Evolutionary conservation across 1,140 invertebrate genomes (phyloP).

Genomic region (Euborellia annulipes): DNA sequence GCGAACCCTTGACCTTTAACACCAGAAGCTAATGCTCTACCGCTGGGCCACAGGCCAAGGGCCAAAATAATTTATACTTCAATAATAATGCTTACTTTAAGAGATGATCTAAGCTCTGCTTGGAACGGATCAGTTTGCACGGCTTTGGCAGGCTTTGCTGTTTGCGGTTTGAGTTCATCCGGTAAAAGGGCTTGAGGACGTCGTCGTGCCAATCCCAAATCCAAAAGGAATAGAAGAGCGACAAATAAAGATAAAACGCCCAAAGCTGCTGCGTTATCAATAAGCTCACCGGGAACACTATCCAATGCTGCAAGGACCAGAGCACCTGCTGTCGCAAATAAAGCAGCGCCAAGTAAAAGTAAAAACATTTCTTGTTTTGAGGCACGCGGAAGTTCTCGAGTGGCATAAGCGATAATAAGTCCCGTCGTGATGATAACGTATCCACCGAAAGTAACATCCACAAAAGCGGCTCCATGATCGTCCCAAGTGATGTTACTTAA

Average conservation of each 20-base stretch:
- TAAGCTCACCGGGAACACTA: slow-evolving; percentile 42
- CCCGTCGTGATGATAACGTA: slow-evolving; percentile 53
- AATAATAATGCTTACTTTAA: no score
- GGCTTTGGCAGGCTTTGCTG: no score
- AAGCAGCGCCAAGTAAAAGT: slow-evolving; percentile 44
- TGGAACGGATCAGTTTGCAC: no score
- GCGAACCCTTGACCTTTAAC: no score
- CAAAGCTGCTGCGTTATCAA: slow-evolving; percentile 52
- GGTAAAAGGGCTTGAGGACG: no score
- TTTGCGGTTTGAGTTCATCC: no score
- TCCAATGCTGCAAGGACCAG: slow-evolving; percentile 51
- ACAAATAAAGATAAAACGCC: slow-evolving; percentile 48
- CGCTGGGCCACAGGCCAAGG: no score
- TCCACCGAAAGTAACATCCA: slow-evolving; percentile 41
- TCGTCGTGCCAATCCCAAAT: slow-evolving; percentile 37
- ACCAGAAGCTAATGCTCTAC: no score
- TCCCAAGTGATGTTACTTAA: slow-evolving; percentile 55
- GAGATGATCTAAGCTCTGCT: no score
- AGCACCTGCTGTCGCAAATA: slow-evolving; percentile 48
- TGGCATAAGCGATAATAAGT: slow-evolving; percentile 42
- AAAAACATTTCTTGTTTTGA: slow-evolving; percentile 44
- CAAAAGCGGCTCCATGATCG: slow-evolving; percentile 37
- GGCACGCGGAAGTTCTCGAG: slow-evolving; percentile 40
- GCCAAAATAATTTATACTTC: no score
- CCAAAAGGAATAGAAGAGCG: slow-evolving; percentile 46